Percentiles rank a stretch among this genome's conserved stretches.
Evolutionary conservation across 2,113 vertebrate species (phyloP).

Genomic region (Triplophysa rosa): DNA sequence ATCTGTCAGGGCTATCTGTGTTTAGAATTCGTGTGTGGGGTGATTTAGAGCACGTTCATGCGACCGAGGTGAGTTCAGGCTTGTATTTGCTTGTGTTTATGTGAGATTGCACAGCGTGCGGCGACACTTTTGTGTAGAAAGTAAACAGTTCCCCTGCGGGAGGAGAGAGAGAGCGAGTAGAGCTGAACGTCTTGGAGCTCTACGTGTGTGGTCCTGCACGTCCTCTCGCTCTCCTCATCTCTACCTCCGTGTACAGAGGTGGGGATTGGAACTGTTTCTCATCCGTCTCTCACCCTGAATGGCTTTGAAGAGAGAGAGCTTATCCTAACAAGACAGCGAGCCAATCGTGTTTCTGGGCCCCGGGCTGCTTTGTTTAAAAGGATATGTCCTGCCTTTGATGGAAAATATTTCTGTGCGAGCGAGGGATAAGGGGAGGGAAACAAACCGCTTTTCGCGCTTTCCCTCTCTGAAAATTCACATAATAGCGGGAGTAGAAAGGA

Average conservation of each 20-base stretch:
- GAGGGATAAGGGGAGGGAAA: constrained; percentile 50
- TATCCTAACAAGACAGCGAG: constrained; percentile 55
- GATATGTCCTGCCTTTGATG: constrained; percentile 51
- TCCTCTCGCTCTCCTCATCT: constrained; percentile 32
- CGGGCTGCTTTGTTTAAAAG: constrained; percentile 49
- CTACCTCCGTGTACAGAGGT: constrained; percentile 29
- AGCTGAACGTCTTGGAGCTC: constrained; percentile 64
- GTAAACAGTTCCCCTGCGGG: constrained; percentile 66
- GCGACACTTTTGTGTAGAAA: constrained; percentile 64
- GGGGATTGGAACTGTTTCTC: constrained; percentile 49
- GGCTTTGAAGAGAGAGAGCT: constrained; percentile 46
- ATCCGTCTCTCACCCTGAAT: constrained; percentile 38
- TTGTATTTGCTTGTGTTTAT: constrained; percentile 77
- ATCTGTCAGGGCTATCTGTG: constrained; percentile 19
- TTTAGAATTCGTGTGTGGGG: constrained; percentile 27
- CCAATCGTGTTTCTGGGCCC: constrained; percentile 49
- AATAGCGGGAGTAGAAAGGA: constrained; percentile 48
- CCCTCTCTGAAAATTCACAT: constrained; percentile 44
- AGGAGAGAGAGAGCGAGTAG: constrained; percentile 51
- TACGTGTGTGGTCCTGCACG: constrained; percentile 60
- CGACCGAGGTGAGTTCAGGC: constrained; percentile 53
- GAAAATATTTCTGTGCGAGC: constrained; percentile 50
- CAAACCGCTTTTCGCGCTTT: constrained; percentile 38
- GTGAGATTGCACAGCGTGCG: constrained; percentile 33
- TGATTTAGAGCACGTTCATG: constrained; percentile 31